Evolutionary conservation across 2,113 vertebrate genomes (phyloP).

Genomic region (Calypte anna): DNA sequence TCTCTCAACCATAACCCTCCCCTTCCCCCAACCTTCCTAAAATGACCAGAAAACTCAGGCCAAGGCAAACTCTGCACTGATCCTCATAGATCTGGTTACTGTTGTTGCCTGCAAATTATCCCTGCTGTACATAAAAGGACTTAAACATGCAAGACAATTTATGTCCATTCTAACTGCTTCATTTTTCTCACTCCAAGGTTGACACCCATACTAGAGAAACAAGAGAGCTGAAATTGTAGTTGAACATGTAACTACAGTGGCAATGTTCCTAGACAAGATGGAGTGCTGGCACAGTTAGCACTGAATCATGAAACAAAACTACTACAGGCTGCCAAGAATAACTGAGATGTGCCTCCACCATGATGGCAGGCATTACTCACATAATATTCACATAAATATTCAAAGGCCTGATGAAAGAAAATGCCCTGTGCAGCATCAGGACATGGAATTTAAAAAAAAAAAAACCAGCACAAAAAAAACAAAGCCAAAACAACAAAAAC

Average conservation of each 20-base stretch:
- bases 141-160: background rate
- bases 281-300: background rate
- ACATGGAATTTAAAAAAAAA: background rate
- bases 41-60: background rate
- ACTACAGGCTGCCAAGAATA: conserved; percentile 40
- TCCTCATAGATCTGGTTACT: accelerated
- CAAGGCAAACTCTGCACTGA: background rate
- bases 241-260: background rate
- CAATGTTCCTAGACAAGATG: background rate
- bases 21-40: background rate
- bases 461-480: background rate
- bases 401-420: background rate
- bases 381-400: conserved; percentile 9
- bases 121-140: background rate
- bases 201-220: background rate
- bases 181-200: background rate
- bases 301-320: background rate
- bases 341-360: background rate
- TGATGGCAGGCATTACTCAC: background rate
- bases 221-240: background rate
- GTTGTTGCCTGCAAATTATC: background rate
- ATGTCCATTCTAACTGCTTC: background rate
- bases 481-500: background rate
- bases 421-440: background rate
- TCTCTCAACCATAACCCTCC: background rate